phyloP scores from a whole-genome alignment of 2,113 vertebrate genomes.

The Saguinus imperator region DNA sequence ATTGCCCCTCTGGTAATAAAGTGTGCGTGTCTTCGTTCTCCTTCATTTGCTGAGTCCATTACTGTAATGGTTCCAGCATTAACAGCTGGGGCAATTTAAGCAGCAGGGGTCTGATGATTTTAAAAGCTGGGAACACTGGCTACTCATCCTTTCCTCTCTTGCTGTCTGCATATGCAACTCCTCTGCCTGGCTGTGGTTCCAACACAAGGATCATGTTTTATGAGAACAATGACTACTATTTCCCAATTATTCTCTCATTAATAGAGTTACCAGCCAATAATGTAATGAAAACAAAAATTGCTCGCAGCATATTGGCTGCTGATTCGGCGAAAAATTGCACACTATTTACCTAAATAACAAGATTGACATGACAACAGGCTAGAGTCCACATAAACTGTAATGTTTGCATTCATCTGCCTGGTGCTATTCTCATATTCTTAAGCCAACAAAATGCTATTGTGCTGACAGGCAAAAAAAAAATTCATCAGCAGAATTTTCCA shows the following conservation, averaged over 20 bases:
- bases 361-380: slow-evolving; percentile 89
- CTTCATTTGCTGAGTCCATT: slow-evolving; percentile 98
- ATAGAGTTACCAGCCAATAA: slow-evolving; percentile 88
- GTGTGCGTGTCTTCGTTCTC: slow-evolving; percentile 93
- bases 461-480: slow-evolving; percentile 20
- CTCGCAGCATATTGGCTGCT: slow-evolving; percentile 87
- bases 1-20: slow-evolving; percentile 98
- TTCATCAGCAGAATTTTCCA: slow-evolving; percentile 46
- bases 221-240: slow-evolving; percentile 87
- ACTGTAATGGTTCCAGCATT: slow-evolving; percentile 97
- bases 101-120: slow-evolving; percentile 92
- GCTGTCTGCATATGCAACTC: slow-evolving; percentile 84
- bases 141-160: slow-evolving; percentile 82
- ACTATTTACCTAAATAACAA: slow-evolving; percentile 88
- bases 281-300: slow-evolving; percentile 85
- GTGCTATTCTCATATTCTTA: slow-evolving; percentile 58
- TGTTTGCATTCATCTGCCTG: slow-evolving; percentile 85
- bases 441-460: slow-evolving; percentile 27
- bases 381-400: slow-evolving; percentile 85
- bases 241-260: slow-evolving; percentile 94
- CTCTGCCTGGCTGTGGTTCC: slow-evolving; percentile 82
- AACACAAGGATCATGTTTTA: slow-evolving; percentile 86
- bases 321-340: slow-evolving; percentile 88
- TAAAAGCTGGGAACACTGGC: slow-evolving; percentile 84
- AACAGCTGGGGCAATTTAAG: slow-evolving; percentile 94